Evolutionary conservation across 2,113 vertebrate species (phyloP).

Genomic region (Xiphorhynchus elegans): DNA sequence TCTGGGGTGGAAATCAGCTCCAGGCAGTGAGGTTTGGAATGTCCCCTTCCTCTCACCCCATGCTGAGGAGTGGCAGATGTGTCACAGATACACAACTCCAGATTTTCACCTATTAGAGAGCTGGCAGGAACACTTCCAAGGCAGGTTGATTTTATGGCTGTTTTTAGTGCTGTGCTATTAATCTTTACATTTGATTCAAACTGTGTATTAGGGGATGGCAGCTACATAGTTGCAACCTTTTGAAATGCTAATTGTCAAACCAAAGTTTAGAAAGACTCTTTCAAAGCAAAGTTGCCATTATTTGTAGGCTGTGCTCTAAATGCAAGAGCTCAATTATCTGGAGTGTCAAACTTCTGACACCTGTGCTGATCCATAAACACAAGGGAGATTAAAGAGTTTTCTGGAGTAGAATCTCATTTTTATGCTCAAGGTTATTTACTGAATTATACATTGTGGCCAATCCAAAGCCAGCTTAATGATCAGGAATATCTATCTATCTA

Average conservation of each 20-base stretch:
- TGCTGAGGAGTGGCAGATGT: not conserved
- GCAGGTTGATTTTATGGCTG: not conserved
- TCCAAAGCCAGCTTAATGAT: not conserved
- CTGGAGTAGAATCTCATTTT: constrained; percentile 37
- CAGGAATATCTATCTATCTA: not conserved
- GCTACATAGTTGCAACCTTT: constrained; percentile 29
- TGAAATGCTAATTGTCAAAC: constrained; percentile 70
- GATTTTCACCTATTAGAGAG: rapidly evolving
- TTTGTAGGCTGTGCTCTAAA: constrained; percentile 50
- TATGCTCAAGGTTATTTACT: constrained; percentile 31
- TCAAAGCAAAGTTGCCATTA: constrained; percentile 55
- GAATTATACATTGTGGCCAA: not conserved
- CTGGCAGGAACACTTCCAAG: not conserved
- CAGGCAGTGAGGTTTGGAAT: rapidly evolving
- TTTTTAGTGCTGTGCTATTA: not conserved
- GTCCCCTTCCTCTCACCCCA: not conserved
- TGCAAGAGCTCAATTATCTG: constrained; percentile 51
- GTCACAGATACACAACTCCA: rapidly evolving
- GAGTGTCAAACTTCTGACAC: constrained; percentile 55
- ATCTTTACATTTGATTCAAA: not conserved
- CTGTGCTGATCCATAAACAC: constrained; percentile 53
- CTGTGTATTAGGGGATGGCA: constrained; percentile 44
- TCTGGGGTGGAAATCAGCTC: not conserved
- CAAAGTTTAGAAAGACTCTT: constrained; percentile 59
- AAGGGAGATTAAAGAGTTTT: constrained; percentile 58